Evolutionary conservation across 1,140 invertebrate species (phyloP), one percentile per base, ranked within the genome.

Genomic region (Reticulitermes speratus): DNA sequence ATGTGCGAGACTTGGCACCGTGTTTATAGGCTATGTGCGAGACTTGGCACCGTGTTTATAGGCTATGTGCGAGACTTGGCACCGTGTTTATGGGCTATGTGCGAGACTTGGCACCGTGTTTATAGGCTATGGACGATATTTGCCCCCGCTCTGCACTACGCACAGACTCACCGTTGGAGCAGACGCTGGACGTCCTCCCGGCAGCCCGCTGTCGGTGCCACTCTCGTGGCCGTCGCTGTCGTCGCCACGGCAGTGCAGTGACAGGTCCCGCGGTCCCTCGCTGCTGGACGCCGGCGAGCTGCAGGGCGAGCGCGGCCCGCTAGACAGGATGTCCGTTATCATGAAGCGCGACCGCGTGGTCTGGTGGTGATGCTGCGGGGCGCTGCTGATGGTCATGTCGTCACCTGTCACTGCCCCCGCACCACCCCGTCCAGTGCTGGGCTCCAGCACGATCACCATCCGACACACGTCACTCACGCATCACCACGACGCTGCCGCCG

Each of bases 321-420:
- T 88, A 5, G 88, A 87, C 52, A 90, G 85, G 83, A 90, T 90
- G 87, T 90, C 90, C 7, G 90, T 90, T 86, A 90, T 90, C 90
- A 90, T 90, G 88, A 90, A 90, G 55, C 90, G 84, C 21, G 90
- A 90, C 59, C 55, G 25, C 52, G 85, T 45, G 65, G 85, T 85
- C 55, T 75, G 59, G 75, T 75, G 59, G 83, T 85, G 85, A 32
- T 85, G 85, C 6, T 85, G 69, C 44, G 32, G 25, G 32, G 55
- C 45, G 44, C 44, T 84, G 19, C 21, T 81, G 82, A 86, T 82
- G 0, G 86, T 86, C 86, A 86, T 86, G 14, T 86, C 86, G 81
- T 86, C 86, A 16, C 83, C 86, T 32, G 86, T 86, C 82, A 84
- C 69, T 82, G 83, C 86, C 38, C 86, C 86, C 55, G 52, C 30